Evolutionary conservation across 2,888 invertebrate species (phyloP).

Genomic region (Dolomedes plantarius): DNA sequence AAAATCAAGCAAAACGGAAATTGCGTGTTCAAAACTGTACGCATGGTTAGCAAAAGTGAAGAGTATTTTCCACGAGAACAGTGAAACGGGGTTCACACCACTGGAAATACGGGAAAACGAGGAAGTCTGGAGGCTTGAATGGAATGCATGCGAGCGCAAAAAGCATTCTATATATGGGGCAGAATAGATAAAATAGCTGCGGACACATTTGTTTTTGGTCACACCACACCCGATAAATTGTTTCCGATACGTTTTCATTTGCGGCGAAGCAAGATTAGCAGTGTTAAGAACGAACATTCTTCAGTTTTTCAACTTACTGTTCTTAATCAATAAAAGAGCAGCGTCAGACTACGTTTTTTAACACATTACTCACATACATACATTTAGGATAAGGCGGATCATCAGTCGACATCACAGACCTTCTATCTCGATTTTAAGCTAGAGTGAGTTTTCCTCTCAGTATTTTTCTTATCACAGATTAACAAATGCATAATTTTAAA

Average conservation of each 20-base stretch:
- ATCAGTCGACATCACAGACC: no score
- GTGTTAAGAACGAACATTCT: no score
- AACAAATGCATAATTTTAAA: no score
- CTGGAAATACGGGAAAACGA: slow-evolving; percentile 1
- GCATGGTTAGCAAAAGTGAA: not conserved
- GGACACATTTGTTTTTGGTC: not conserved
- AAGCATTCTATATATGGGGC: not conserved
- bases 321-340: no score
- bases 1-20: not conserved
- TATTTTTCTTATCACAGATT: no score
- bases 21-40: not conserved
- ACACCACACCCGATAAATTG: not conserved
- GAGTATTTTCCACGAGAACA: not conserved
- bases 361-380: no score
- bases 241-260: slow-evolving; percentile 15
- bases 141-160: not conserved
- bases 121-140: not conserved
- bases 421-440: no score
- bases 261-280: no score
- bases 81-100: slow-evolving; percentile 19
- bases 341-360: no score
- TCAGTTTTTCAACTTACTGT: no score
- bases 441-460: no score
- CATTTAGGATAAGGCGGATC: no score
- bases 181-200: not conserved